Evolutionary conservation across 2,797 vertebrate species (phyloP).

Genomic region (Glossophaga mutica): DNA sequence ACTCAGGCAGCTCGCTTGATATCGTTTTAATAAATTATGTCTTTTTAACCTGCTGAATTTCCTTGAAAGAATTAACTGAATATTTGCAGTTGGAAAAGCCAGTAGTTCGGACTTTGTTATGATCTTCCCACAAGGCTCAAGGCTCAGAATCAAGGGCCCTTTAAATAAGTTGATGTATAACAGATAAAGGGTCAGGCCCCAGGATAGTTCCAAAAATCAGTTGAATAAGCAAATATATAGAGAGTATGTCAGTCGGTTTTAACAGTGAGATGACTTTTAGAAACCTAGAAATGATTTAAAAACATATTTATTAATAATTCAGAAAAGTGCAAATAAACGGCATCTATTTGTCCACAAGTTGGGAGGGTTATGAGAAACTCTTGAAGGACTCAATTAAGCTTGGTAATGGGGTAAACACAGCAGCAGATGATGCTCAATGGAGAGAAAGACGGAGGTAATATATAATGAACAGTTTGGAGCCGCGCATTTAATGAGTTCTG

Average conservation of each 20-base stretch:
- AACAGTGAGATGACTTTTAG: constrained; percentile 34
- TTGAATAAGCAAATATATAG: constrained; percentile 12
- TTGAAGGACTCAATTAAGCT: constrained; percentile 69
- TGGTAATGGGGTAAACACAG: constrained; percentile 65
- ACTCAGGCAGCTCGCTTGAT: not conserved
- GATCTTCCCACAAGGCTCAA: not conserved
- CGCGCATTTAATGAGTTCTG: constrained; percentile 50
- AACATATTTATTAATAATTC: constrained; percentile 62
- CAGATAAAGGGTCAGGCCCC: not conserved
- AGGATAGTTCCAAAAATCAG: not conserved
- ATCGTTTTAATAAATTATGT: not conserved
- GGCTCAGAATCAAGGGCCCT: not conserved
- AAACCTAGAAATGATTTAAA: constrained; percentile 35
- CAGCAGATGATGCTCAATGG: constrained; percentile 42
- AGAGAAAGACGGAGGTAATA: constrained; percentile 40
- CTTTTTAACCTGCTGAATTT: constrained; percentile 28
- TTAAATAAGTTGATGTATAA: not conserved
- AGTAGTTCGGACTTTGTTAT: not conserved
- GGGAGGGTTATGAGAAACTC: constrained; percentile 55
- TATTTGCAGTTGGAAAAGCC: constrained; percentile 18
- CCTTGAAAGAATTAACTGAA: not conserved
- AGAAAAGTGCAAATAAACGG: constrained; percentile 46
- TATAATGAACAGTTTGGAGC: constrained; percentile 47
- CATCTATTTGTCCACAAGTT: constrained; percentile 41
- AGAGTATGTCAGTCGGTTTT: not conserved